phyloP scores from a whole-genome alignment of 2,113 vertebrate species.

The Xiphias gladius region DNA sequence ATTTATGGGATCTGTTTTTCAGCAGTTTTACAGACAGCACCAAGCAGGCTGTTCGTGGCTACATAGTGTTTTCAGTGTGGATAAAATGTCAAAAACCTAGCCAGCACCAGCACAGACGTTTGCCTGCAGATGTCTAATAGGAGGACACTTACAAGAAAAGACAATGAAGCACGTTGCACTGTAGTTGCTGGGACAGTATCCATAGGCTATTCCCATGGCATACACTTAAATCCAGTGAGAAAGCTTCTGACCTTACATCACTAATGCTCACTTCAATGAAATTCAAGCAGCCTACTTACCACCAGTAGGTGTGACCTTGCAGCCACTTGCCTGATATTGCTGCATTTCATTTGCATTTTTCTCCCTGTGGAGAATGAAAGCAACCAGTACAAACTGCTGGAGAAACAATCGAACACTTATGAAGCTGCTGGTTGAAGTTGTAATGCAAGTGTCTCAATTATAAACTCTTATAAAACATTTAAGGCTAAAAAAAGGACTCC shows the following conservation, averaged over 20 bases:
- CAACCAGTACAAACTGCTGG: not conserved
- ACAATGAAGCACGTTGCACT: no score
- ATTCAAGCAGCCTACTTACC: conserved; percentile 33
- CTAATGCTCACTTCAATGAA: conserved; percentile 36
- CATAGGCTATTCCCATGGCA: not conserved
- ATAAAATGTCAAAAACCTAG: not conserved
- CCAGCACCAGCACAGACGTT: not conserved
- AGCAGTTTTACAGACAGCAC: not conserved
- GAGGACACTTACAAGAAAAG: not conserved
- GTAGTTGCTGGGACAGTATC: not conserved
- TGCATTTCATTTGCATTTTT: conserved; percentile 15
- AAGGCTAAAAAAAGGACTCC: not conserved
- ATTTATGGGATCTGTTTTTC: conserved; percentile 10
- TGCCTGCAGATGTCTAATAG: not conserved
- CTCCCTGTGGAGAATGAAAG: not conserved
- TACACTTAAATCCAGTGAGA: not conserved
- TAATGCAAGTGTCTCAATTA: conserved; percentile 18
- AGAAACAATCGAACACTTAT: not conserved
- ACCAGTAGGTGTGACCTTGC: conserved; percentile 47
- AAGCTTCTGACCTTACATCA: conserved; percentile 10
- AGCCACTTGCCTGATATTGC: conserved; percentile 22
- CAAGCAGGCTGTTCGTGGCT: not conserved
- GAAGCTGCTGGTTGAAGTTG: not conserved
- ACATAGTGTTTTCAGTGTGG: not conserved
- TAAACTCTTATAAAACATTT: not conserved